A percentile compares a stretch with the other conserved stretches of the same genome.
phyloP scores from a whole-genome alignment of 1,140 invertebrate species.

The Manduca sexta region DNA sequence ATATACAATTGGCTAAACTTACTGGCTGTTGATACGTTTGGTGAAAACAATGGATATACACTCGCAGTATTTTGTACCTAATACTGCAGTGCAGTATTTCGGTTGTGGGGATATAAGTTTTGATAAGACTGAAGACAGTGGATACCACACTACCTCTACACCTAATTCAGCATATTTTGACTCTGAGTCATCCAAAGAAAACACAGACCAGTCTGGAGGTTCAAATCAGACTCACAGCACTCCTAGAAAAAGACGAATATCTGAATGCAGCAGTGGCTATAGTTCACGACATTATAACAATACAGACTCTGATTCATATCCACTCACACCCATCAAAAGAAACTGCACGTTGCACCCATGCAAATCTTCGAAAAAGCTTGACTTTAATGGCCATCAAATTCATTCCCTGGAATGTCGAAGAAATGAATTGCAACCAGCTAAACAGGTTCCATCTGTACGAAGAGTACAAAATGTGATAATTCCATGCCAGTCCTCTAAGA shows the following conservation, averaged over 20 bases:
- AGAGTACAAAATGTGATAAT: conserved; percentile 24
- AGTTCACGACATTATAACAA: neutral
- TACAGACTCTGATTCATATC: conserved; percentile 28
- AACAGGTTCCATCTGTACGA: conserved; percentile 13
- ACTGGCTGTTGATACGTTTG: no score
- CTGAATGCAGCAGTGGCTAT: no score
- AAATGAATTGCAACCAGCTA: conserved; percentile 33
- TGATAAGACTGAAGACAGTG: conserved; percentile 56
- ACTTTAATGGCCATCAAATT: conserved; percentile 30
- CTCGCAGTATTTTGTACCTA: conserved; percentile 32
- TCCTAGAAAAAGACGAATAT: no score
- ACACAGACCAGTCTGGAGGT: conserved; percentile 2
- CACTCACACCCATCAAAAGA: conserved; percentile 54
- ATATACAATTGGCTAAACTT: no score
- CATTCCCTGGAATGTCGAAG: conserved; percentile 54
- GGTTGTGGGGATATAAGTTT: conserved; percentile 34
- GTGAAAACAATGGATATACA: conserved; percentile 35
- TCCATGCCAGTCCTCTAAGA: conserved; percentile 38
- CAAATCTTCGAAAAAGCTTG: conserved; percentile 40
- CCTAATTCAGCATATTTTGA: conserved; percentile 24
- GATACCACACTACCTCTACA: conserved; percentile 57
- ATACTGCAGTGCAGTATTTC: conserved; percentile 29
- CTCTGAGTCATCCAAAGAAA: no score
- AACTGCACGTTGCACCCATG: conserved; percentile 43
- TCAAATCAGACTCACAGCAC: neutral